Conservation (phyloP, 2,113 vertebrate genomes). For the Aspiorhynchus laticeps region DNA sequence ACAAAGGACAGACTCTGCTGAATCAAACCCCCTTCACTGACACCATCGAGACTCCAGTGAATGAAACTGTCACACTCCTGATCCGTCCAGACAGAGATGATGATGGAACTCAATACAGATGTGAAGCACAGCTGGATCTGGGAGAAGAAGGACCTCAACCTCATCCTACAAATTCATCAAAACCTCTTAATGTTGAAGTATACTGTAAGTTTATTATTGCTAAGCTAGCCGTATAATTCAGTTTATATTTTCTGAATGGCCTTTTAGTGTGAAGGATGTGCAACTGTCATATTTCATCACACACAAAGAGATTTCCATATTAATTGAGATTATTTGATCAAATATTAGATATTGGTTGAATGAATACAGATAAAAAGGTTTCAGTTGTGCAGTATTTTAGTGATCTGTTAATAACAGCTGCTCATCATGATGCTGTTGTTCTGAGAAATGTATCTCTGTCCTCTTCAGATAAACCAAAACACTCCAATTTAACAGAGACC, state of each 20-base stretch:
- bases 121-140: constrained; percentile 54
- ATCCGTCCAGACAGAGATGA: constrained; percentile 54
- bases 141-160: constrained; percentile 27
- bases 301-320: too few relatives aligned
- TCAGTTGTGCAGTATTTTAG: background rate
- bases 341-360: background rate
- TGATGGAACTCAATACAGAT: constrained; percentile 60
- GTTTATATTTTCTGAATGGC: background rate
- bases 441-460: background rate
- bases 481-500: constrained; percentile 38
- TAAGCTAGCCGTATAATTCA: too few relatives aligned
- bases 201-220: background rate
- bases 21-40: fast-evolving
- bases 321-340: background rate
- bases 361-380: background rate
- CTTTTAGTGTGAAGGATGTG: background rate
- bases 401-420: background rate
- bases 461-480: constrained; percentile 68
- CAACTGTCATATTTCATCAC: background rate
- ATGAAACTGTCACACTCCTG: constrained; percentile 44
- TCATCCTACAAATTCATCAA: constrained; percentile 60
- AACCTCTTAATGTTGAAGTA: constrained; percentile 56
- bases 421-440: background rate
- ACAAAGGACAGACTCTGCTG: constrained; percentile 43
- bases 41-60: background rate